Evolutionary conservation across 2,113 vertebrate genomes (phyloP).

Genomic region (Podocnemis expansa): DNA sequence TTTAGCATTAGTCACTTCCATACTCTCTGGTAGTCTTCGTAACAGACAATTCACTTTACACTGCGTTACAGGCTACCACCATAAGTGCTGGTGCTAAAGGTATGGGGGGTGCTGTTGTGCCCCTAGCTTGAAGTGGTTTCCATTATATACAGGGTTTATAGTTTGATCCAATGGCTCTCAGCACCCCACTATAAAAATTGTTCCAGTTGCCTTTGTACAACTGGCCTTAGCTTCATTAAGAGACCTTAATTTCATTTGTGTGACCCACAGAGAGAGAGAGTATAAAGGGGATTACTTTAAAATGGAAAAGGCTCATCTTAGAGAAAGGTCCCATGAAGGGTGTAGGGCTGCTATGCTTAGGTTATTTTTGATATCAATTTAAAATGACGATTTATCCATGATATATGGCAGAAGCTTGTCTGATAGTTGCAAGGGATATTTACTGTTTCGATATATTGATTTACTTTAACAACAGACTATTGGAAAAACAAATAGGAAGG

Average conservation of each 20-base stretch:
- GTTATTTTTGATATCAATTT: neutral
- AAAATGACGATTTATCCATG: no score
- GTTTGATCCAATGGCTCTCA: no score
- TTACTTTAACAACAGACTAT: neutral
- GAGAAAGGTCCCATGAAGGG: neutral
- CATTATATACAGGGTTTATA: no score
- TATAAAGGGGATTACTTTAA: neutral
- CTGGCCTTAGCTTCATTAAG: neutral
- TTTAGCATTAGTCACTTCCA: conserved; percentile 25
- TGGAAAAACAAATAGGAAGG: neutral
- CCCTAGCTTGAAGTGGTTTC: no score
- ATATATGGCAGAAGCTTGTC: neutral
- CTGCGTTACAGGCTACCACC: neutral
- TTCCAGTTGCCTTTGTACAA: neutral
- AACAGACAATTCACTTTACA: conserved; percentile 18
- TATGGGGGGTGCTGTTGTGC: no score
- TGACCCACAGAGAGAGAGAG: neutral
- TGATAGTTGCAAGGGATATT: neutral
- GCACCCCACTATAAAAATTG: no score
- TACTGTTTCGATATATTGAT: neutral
- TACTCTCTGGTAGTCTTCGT: neutral
- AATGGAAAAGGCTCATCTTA: neutral
- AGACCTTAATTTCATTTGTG: neutral
- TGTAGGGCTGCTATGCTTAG: neutral
- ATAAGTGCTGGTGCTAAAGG: no score